These are phyloP conservation scores for Halictus ligatus DNA, from an alignment of 2,888 invertebrate genomes.

Conservation along the genomic window DNA sequence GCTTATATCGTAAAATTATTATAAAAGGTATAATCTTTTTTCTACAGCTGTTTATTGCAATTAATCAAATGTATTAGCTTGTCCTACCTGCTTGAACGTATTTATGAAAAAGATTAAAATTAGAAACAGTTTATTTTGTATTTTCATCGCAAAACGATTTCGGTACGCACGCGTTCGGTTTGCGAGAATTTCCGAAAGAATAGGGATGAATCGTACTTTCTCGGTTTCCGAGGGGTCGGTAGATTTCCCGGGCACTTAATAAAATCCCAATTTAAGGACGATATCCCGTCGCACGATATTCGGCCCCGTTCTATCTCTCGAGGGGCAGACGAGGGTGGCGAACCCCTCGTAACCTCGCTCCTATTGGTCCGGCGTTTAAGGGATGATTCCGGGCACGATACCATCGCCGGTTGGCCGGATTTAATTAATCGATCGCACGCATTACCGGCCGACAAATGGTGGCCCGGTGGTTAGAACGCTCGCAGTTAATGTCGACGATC, in stretches of 20 bases:
- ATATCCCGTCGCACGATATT: constrained; percentile 55
- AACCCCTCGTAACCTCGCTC: constrained; percentile 59
- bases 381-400: constrained; percentile 75
- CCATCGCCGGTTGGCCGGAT: constrained; percentile 72
- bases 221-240: constrained; percentile 2
- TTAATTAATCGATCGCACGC: constrained; percentile 74
- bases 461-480: constrained; percentile 63
- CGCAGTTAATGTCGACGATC: constrained; percentile 68
- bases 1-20: no score
- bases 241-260: constrained; percentile 16
- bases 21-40: no score
- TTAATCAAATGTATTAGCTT: no score
- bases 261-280: constrained; percentile 41
- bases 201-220: background rate
- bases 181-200: background rate
- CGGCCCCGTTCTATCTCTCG: constrained; percentile 38
- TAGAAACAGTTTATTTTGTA: background rate
- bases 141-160: background rate
- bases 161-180: background rate
- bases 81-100: no score
- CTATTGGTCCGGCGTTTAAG: constrained; percentile 78
- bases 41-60: no score
- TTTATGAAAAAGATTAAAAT: background rate
- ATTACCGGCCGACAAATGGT: constrained; percentile 73
- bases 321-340: constrained; percentile 53